Evolutionary conservation across 37 sponge, comb jelly and placozoan species (phyloP).

Genomic region (Haliclona indistincta): DNA sequence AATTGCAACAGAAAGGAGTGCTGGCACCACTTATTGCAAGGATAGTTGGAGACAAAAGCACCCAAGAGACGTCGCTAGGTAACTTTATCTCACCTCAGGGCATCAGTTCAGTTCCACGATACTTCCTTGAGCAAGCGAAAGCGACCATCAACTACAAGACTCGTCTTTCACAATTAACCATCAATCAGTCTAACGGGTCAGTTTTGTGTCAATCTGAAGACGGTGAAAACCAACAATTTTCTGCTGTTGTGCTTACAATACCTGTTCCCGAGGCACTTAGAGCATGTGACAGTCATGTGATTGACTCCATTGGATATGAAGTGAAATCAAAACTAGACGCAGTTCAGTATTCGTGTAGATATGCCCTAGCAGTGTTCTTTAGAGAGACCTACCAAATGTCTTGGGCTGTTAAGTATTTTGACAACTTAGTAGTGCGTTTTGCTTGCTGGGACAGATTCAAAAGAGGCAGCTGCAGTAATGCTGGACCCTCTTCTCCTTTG

Average conservation of each 20-base stretch:
- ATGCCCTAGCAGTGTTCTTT: conserved; percentile 67
- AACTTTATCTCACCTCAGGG: conserved; percentile 58
- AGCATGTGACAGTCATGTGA: conserved; percentile 20
- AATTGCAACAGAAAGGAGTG: conserved; percentile 10
- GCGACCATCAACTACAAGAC: background rate
- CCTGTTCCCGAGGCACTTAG: conserved; percentile 53
- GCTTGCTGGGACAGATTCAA: conserved; percentile 41
- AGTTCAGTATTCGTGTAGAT: conserved; percentile 56
- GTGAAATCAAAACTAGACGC: conserved; percentile 1
- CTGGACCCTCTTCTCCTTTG: background rate
- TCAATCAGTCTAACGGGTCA: background rate
- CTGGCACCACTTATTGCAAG: conserved; percentile 30
- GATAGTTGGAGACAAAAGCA: conserved; percentile 34
- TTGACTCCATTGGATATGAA: background rate
- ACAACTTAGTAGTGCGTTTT: conserved; percentile 39
- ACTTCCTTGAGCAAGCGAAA: conserved; percentile 41
- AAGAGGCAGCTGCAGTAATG: background rate
- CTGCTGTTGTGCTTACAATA: conserved; percentile 53
- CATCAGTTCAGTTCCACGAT: conserved; percentile 31
- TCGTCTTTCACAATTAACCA: background rate
- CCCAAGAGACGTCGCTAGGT: background rate
- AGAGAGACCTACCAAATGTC: background rate
- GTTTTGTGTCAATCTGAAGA: conserved; percentile 7
- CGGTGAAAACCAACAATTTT: background rate
- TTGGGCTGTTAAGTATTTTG: conserved; percentile 61